Conservation (phyloP, 2,797 vertebrate genomes). For the Podarcis siculus region DNA sequence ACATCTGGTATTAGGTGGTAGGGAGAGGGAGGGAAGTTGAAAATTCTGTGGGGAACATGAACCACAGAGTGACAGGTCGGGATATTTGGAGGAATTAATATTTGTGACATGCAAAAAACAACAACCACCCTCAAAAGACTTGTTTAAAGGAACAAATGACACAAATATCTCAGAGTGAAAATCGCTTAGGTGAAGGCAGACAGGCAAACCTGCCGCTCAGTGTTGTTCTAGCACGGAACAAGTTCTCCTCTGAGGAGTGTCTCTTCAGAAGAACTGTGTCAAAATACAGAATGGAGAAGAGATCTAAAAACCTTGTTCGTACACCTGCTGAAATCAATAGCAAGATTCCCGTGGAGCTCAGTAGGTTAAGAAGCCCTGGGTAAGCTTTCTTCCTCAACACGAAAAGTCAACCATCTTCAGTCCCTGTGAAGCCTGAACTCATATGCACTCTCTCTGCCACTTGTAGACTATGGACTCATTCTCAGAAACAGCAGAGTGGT, state of each 20-base stretch:
- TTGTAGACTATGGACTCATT: too few species aligned
- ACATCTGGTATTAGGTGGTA: conserved; percentile 20
- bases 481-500: too few species aligned
- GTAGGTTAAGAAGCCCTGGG: background rate
- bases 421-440: background rate
- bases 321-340: background rate
- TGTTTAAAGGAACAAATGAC: conserved; percentile 60
- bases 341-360: background rate
- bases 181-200: conserved; percentile 52
- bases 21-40: conserved; percentile 50
- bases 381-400: background rate
- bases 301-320: background rate
- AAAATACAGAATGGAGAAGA: conserved; percentile 14
- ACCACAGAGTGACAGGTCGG: conserved; percentile 48
- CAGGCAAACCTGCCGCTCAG: background rate
- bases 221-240: conserved; percentile 32
- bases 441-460: background rate
- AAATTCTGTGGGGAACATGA: conserved; percentile 55
- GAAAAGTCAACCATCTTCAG: background rate
- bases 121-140: background rate
- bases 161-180: conserved; percentile 55
- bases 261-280: conserved; percentile 20
- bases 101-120: conserved; percentile 59
- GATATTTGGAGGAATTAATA: conserved; percentile 54
- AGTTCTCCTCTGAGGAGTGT: conserved; percentile 11